Conservation (phyloP, 2,888 invertebrate genomes). For the Meta bourneti region DNA sequence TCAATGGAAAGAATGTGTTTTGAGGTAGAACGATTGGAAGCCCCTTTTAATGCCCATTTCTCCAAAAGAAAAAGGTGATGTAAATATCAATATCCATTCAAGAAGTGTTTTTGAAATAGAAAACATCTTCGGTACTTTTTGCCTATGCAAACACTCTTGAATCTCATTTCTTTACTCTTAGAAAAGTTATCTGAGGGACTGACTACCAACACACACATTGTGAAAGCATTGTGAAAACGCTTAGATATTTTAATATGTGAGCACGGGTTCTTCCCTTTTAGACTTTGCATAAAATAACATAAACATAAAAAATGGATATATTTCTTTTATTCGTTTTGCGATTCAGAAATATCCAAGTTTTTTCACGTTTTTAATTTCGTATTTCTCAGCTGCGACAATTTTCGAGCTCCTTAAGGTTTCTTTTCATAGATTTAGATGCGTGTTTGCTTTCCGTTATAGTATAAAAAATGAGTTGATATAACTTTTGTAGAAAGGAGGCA, state of each 20-base stretch:
- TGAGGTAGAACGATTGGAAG: conserved; percentile 5
- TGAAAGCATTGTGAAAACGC: not conserved
- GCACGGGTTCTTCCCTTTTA: not conserved
- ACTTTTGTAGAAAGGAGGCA: too few relatives aligned
- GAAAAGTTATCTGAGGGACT: not conserved
- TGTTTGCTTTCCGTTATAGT: too few relatives aligned
- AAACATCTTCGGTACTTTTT: conserved; percentile 9
- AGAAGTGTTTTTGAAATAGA: conserved; percentile 1
- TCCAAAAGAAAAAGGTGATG: conserved; percentile 14
- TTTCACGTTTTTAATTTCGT: too few relatives aligned
- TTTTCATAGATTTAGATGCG: too few relatives aligned
- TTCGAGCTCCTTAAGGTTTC: too few relatives aligned
- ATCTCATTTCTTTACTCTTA: not conserved
- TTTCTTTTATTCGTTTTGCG: too few relatives aligned
- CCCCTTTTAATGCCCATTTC: conserved; percentile 19
- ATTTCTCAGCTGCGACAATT: too few relatives aligned
- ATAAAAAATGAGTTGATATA: too few relatives aligned
- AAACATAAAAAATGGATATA: not conserved
- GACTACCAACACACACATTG: not conserved
- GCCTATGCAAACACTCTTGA: not conserved
- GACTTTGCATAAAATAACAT: not conserved
- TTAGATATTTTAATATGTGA: not conserved
- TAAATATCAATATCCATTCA: conserved; percentile 38
- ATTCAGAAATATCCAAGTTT: too few relatives aligned
- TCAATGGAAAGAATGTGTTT: conserved; percentile 11